phyloP scores from a whole-genome alignment of 2,113 vertebrate genomes.

The Heterotis niloticus region DNA sequence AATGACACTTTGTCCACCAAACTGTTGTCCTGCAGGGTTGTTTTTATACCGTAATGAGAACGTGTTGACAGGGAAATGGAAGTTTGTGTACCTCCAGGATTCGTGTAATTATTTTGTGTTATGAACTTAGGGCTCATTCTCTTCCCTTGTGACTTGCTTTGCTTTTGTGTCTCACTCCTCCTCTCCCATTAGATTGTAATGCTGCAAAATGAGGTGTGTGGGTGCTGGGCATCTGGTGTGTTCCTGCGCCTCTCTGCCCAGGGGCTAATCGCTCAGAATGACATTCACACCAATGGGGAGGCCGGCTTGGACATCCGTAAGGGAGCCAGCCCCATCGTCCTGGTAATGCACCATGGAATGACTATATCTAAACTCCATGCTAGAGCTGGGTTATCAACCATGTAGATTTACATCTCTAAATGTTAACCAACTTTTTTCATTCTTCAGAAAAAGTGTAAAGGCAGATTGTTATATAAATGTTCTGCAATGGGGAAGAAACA shows the following conservation, averaged over 20 bases:
- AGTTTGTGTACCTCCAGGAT: no score
- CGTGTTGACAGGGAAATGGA: no score
- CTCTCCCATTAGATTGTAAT: slow-evolving; percentile 68
- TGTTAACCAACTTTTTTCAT: no score
- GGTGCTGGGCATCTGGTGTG: slow-evolving; percentile 75
- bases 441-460: no score
- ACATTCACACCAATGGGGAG: slow-evolving; percentile 76
- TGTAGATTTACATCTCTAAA: no score
- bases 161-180: slow-evolving; percentile 16
- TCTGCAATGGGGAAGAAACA: not conserved
- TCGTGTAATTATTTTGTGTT: no score
- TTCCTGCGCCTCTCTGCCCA: slow-evolving; percentile 78
- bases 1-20: no score
- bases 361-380: no score
- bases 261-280: slow-evolving; percentile 79
- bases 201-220: slow-evolving; percentile 78
- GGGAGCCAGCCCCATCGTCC: slow-evolving; percentile 75
- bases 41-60: not conserved
- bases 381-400: no score
- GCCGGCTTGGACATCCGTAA: slow-evolving; percentile 79
- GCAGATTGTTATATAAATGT: not conserved
- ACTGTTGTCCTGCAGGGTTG: not conserved
- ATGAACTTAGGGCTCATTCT: no score
- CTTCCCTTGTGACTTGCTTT: not conserved
- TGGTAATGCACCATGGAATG: slow-evolving; percentile 61